These are phyloP conservation scores for Cnemophilus loriae DNA, from an alignment of 2,113 vertebrate species.

Conservation along the genomic window DNA sequence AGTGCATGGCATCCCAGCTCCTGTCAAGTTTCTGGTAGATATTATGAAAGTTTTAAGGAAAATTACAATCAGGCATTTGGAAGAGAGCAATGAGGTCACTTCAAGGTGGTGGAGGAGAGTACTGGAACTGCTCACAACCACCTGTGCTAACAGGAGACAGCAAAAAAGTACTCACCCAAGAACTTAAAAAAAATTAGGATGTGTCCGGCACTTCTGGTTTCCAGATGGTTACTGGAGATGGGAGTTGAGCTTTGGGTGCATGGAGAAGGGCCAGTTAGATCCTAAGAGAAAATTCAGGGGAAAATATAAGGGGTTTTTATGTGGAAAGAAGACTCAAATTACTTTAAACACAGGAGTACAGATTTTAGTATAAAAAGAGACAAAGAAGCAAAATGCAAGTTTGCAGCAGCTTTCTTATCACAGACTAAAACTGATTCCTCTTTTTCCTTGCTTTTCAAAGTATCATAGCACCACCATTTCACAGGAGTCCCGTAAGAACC, in stretches of 20 bases:
- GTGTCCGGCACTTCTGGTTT: not conserved
- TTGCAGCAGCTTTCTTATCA: not conserved
- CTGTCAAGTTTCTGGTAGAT: not conserved
- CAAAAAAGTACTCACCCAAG: fast-evolving
- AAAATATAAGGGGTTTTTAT: not conserved
- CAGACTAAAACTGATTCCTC: not conserved
- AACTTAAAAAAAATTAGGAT: not conserved
- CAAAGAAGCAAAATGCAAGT: not conserved
- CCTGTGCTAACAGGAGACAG: not conserved
- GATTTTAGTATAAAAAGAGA: not conserved
- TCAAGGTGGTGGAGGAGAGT: not conserved
- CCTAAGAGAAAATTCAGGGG: not conserved
- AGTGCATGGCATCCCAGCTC: not conserved
- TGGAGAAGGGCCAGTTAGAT: not conserved
- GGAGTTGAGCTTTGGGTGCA: not conserved
- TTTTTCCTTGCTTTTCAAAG: not conserved
- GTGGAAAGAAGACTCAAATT: not conserved
- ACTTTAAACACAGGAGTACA: not conserved
- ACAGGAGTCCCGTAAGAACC: not conserved
- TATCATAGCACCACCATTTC: not conserved
- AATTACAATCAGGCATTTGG: not conserved
- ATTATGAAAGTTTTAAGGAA: not conserved
- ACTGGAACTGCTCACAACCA: not conserved
- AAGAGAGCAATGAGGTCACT: not conserved
- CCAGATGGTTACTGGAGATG: not conserved